phyloP scores from a whole-genome alignment of 2,888 invertebrate species.

The Aricia artaxerxes region DNA sequence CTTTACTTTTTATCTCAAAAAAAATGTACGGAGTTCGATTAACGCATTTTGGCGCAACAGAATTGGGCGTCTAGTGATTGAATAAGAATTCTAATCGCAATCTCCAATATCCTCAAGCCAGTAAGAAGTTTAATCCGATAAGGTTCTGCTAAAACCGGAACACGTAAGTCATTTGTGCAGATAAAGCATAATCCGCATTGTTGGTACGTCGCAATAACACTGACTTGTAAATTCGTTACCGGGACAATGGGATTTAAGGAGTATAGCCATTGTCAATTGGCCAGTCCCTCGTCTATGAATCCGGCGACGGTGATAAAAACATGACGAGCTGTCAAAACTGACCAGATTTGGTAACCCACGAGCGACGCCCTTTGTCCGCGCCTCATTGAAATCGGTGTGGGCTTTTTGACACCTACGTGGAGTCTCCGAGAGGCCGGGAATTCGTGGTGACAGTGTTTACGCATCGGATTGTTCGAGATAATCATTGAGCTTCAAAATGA shows the following conservation, averaged over 20 bases:
- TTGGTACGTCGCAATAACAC: conserved; percentile 67
- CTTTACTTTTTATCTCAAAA: too few relatives aligned
- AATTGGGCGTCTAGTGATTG: too few relatives aligned
- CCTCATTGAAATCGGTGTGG: conserved; percentile 75
- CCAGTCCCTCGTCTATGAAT: conserved; percentile 67
- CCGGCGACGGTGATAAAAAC: conserved; percentile 76
- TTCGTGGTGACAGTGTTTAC: conserved; percentile 67
- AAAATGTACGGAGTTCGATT: too few relatives aligned
- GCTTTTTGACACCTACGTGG: conserved; percentile 67
- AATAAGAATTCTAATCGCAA: background rate
- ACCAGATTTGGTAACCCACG: conserved; percentile 75
- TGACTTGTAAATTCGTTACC: conserved; percentile 63
- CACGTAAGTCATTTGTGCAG: conserved; percentile 71
- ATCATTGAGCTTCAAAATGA: conserved; percentile 60
- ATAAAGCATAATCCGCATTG: conserved; percentile 74
- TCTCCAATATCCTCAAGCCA: conserved; percentile 17
- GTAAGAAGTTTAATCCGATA: conserved; percentile 49
- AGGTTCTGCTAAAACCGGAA: conserved; percentile 52
- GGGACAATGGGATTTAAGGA: conserved; percentile 72
- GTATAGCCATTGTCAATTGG: conserved; percentile 75
- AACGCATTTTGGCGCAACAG: too few relatives aligned
- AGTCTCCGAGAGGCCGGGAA: conserved; percentile 50
- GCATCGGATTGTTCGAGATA: conserved; percentile 66
- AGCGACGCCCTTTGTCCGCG: conserved; percentile 69
- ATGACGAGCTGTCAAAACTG: conserved; percentile 79